Evolutionary conservation across 1,140 invertebrate genomes (phyloP).

Genomic region (Procambarus virginalis): DNA sequence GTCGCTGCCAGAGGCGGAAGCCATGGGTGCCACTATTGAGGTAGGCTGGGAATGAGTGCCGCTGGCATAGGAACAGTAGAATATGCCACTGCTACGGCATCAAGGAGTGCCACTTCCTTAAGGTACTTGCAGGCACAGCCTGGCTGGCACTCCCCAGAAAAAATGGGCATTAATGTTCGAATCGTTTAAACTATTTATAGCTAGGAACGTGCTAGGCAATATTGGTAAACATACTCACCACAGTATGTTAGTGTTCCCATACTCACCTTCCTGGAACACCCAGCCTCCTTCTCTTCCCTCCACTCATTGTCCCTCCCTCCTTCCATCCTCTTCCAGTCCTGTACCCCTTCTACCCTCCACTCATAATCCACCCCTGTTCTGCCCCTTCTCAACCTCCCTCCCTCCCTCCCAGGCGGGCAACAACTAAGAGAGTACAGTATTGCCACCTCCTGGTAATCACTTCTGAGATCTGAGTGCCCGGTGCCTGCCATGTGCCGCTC

Average conservation of each 20-base stretch:
- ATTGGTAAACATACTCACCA: background rate
- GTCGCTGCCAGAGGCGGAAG: slow-evolving; percentile 11
- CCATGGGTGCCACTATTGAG: slow-evolving; percentile 9
- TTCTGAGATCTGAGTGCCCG: slow-evolving; percentile 9
- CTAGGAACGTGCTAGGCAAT: background rate
- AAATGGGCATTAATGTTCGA: background rate
- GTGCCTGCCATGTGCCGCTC: slow-evolving; percentile 51
- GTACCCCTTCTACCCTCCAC: too few species aligned
- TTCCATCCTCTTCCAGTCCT: too few species aligned
- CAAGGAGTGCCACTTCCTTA: too few species aligned
- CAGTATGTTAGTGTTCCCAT: background rate
- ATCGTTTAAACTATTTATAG: background rate
- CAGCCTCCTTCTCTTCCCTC: background rate
- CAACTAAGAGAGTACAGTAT: too few species aligned
- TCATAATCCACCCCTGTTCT: too few species aligned
- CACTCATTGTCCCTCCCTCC: background rate
- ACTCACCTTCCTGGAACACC: background rate
- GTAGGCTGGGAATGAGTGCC: background rate
- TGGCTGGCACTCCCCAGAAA: background rate
- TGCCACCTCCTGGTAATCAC: slow-evolving; percentile 39
- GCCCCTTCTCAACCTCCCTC: background rate
- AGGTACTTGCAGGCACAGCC: too few species aligned
- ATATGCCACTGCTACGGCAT: too few species aligned
- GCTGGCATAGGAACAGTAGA: too few species aligned
- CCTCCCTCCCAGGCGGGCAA: background rate